Base-by-base conservation (phyloP, 2,888 invertebrate species). In the Drosophila koepferae region DNA sequence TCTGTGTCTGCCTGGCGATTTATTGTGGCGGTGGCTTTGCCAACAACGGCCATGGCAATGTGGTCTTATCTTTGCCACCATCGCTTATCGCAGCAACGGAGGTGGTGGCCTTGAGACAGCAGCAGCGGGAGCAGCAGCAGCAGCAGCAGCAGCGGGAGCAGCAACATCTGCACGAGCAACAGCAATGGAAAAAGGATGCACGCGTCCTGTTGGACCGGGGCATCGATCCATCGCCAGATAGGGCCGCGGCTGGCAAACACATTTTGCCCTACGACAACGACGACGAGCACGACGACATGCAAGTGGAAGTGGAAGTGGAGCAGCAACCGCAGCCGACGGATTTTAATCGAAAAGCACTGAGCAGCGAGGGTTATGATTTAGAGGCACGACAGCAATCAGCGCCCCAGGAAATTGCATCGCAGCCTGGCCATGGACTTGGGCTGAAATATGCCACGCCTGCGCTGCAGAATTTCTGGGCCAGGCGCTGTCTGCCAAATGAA, bases 31-130 rank as follows among this genome's bases (percentile, higher is more conserved):
- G 84, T 73, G 81, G 85, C 63, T 74, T 72, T 38, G 55, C 55
- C 80, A 75, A 65, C 78, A 72, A 82, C 64, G 81, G 87, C 58
- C 82, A 71, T 18, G 76, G 85, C 84, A 87, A 85, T 61, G 82
- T 84, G 72, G 91, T 87, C 69, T 86, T 92, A 92, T 92, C 91
- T 90, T 87, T 90, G 85, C 90, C 92, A 91, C 92, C 90, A 91
- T 91, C 91, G 90, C 86, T 91, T 91, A 91, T 92, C 91, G 85
- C 85, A 46, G 86, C 86, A 36, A 77, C 87, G 63, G 82, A 84
- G 72, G 86, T 86, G 84, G 91, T 89, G 89, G 89, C 91, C 89
- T 87, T 84, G 84, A 80, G 82, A 80, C 83, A 77, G 69, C 76
- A 68, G 31, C 76, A 72, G n/a, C 62, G 60, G n/a, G n/a, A n/a